These are phyloP conservation scores for Isotomurus palustris DNA, from an alignment of 2,888 invertebrate species.

Conservation along the genomic window DNA sequence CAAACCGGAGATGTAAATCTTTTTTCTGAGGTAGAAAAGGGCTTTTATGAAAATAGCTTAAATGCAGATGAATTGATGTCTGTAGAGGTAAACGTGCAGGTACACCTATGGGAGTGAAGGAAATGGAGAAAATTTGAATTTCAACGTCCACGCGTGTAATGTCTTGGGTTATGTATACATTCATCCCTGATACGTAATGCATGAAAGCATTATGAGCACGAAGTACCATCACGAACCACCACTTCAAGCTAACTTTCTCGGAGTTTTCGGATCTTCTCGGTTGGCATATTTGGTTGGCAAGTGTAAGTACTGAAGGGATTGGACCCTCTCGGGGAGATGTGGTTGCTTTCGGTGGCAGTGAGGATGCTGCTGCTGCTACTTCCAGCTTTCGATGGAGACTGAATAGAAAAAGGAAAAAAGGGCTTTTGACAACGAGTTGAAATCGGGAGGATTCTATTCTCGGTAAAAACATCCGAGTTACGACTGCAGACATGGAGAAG, in stretches of 20 bases:
- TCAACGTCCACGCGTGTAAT: constrained; percentile 10
- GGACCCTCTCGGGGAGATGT: constrained; percentile 12
- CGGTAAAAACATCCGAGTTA: neutral
- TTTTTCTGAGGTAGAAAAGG: neutral
- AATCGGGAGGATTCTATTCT: neutral
- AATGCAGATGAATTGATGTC: neutral
- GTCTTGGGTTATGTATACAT: neutral
- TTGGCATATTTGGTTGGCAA: neutral
- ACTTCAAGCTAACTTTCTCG: constrained; percentile 1
- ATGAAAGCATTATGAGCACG: constrained; percentile 14
- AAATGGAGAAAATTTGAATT: constrained; percentile 12
- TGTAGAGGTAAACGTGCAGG: too few species aligned
- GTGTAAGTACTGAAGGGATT: too few species aligned
- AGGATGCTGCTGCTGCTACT: neutral
- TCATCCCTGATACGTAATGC: constrained; percentile 12
- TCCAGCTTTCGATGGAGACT: neutral
- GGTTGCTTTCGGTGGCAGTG: neutral
- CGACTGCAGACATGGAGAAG: constrained; percentile 1
- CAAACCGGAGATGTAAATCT: too few species aligned
- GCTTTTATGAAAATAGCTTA: neutral
- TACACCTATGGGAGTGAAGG: too few species aligned
- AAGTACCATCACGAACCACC: constrained; percentile 3
- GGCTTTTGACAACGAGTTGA: neutral
- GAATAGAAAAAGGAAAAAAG: neutral
- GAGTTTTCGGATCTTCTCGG: constrained; percentile 10